A percentile compares a stretch with the other conserved stretches of the same genome.
These are phyloP conservation scores for Hippocampus comes DNA, from an alignment of 2,113 vertebrate species.

Conservation along the genomic window DNA sequence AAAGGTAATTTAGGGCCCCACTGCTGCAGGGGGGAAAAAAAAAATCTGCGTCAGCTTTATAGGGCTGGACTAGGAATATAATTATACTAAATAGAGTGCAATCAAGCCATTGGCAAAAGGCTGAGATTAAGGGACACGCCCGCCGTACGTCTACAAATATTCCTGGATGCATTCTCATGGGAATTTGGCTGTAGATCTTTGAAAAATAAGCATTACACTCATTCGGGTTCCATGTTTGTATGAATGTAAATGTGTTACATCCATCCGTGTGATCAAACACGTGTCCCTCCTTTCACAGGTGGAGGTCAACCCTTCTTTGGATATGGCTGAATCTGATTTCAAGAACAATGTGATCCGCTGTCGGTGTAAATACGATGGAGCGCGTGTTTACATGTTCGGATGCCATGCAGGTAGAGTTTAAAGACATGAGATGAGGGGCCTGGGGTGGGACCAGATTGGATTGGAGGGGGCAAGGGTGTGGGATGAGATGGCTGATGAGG, in stretches of 20 bases:
- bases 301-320: slow-evolving; percentile 87
- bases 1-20: background rate
- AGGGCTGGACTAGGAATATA: background rate
- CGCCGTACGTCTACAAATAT: background rate
- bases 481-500: background rate
- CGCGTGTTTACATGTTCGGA: slow-evolving; percentile 84
- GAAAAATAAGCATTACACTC: background rate
- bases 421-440: background rate
- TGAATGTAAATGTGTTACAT: background rate
- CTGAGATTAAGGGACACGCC: background rate
- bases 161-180: background rate
- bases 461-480: background rate
- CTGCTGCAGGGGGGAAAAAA: background rate
- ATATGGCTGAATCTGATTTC: slow-evolving; percentile 95
- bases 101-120: background rate
- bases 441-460: background rate
- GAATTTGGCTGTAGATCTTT: background rate
- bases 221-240: background rate
- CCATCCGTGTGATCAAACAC: background rate
- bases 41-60: background rate
- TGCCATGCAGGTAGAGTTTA: slow-evolving; percentile 82
- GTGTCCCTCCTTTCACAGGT: slow-evolving; percentile 70
- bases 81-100: background rate
- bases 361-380: slow-evolving; percentile 90
- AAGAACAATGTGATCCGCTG: slow-evolving; percentile 93